A percentile compares a stretch with the other conserved stretches of the same genome.
Conservation (phyloP, 2,113 vertebrate genomes). For the Aix galericulata region DNA sequence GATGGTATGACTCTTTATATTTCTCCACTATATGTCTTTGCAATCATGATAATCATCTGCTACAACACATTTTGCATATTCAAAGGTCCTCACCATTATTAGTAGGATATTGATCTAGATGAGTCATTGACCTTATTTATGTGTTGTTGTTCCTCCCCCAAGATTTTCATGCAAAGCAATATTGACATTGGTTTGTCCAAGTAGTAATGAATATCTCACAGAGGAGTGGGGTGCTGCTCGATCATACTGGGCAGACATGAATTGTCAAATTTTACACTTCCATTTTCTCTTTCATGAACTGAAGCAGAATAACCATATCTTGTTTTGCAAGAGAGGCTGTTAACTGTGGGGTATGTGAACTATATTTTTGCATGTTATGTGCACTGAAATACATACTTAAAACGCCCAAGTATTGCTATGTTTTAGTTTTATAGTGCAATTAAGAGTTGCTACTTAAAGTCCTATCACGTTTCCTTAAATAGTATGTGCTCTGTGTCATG, state of each 20-base stretch:
- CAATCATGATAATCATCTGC: not conserved
- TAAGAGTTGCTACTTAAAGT: not conserved
- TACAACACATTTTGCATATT: not conserved
- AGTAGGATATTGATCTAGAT: accelerated
- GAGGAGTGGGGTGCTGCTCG: not conserved
- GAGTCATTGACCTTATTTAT: not conserved
- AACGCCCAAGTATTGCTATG: not conserved
- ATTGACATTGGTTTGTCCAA: not conserved
- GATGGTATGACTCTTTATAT: accelerated
- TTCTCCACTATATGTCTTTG: not conserved
- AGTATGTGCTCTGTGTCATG: not conserved
- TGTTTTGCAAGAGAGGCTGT: not conserved
- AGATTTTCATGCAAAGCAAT: not conserved
- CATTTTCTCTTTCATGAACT: not conserved
- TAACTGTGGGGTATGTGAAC: not conserved
- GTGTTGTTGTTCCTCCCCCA: not conserved
- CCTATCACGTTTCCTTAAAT: not conserved
- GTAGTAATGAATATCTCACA: not conserved
- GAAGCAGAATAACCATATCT: not conserved
- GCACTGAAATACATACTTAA: not conserved
- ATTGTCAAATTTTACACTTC: not conserved
- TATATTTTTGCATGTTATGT: not conserved
- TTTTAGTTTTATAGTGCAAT: not conserved
- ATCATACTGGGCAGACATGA: not conserved
- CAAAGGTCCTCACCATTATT: accelerated